A percentile compares a stretch with the other conserved stretches of the same genome.
Evolutionary conservation across 2,797 vertebrate genomes (phyloP).

Genomic region (Emydoidea blandingii): DNA sequence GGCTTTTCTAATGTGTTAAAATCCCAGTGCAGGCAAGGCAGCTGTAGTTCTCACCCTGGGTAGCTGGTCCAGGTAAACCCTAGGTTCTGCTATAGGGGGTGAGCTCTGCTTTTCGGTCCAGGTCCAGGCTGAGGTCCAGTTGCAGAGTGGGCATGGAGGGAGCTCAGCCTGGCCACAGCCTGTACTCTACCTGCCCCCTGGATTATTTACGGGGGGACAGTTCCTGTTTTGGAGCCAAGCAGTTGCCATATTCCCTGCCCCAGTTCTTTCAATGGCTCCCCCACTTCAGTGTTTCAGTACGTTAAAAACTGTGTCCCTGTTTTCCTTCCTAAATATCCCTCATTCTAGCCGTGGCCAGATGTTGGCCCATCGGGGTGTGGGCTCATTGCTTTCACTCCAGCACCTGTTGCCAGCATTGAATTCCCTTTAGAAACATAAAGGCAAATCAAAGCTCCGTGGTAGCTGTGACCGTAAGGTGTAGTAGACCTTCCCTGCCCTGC

Average conservation of each 20-base stretch:
- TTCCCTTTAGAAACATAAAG: not conserved
- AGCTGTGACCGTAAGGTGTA: not conserved
- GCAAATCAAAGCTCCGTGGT: not conserved
- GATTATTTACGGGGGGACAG: rapidly evolving
- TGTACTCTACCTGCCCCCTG: not conserved
- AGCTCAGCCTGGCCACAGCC: not conserved
- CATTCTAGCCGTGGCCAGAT: not conserved
- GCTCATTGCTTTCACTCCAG: not conserved
- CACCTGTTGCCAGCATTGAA: not conserved
- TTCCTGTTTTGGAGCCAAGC: not conserved
- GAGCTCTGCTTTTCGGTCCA: not conserved
- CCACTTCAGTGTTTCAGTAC: not conserved
- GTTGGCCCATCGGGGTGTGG: not conserved
- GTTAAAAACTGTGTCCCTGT: not conserved
- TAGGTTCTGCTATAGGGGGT: not conserved
- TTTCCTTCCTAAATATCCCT: not conserved
- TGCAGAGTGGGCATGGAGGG: not conserved
- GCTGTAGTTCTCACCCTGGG: not conserved
- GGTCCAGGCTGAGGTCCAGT: not conserved
- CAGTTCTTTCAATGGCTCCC: not conserved
- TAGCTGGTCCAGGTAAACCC: not conserved
- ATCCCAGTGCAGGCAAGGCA: not conserved
- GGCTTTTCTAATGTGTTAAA: not conserved
- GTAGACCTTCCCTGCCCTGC: not conserved
- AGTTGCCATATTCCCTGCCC: rapidly evolving